Conservation (phyloP, 2,888 invertebrate species). For the Orthonevra nobilis region DNA sequence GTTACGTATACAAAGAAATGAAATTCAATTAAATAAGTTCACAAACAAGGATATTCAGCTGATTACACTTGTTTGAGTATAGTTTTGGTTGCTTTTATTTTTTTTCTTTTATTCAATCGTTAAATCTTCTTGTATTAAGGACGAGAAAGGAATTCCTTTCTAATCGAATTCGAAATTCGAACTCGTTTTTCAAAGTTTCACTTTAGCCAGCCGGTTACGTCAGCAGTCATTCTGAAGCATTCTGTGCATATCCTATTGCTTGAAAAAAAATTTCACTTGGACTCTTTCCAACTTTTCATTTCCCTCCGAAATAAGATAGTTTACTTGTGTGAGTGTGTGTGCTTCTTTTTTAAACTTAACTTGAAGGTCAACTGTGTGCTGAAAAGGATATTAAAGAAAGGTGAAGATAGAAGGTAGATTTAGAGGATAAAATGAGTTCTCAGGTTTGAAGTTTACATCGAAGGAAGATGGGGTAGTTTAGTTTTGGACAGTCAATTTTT, state of each 20-base stretch:
- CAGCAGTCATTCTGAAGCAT: constrained; percentile 22
- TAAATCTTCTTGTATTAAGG: neutral
- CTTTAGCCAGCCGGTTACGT: constrained; percentile 11
- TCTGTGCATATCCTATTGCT: constrained; percentile 40
- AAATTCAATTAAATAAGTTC: constrained; percentile 30
- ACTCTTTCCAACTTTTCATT: constrained; percentile 28
- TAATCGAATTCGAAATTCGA: neutral
- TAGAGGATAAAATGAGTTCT: too few relatives aligned
- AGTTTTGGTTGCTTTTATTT: too few relatives aligned
- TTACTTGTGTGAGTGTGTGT: constrained; percentile 6
- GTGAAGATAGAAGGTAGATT: neutral
- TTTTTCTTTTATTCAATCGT: too few relatives aligned
- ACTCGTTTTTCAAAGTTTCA: neutral
- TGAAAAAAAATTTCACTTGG: constrained; percentile 55
- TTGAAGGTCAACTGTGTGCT: constrained; percentile 43
- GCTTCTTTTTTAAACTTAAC: constrained; percentile 42
- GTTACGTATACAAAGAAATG: neutral
- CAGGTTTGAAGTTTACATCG: too few relatives aligned
- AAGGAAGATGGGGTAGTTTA: too few relatives aligned
- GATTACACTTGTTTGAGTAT: too few relatives aligned
- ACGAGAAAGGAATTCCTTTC: neutral
- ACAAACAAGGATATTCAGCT: constrained; percentile 1
- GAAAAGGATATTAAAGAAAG: constrained; percentile 7
- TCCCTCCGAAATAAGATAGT: neutral
- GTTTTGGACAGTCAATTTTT: too few relatives aligned